Evolutionary conservation across 2,888 invertebrate species (phyloP).

Genomic region (Polyommatus icarus): DNA sequence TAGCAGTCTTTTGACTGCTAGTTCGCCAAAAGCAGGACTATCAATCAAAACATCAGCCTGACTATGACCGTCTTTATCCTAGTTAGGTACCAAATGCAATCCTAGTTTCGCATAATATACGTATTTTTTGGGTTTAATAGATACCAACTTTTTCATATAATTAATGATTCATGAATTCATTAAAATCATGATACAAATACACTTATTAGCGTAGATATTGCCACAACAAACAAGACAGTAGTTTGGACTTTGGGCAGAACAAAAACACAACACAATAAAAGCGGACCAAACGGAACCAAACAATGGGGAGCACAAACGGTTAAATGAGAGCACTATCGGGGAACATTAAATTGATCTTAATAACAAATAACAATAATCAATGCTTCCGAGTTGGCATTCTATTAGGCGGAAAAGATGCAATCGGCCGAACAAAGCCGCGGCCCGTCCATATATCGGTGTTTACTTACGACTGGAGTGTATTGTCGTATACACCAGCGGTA

Average conservation of each 20-base stretch:
- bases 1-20: too few species aligned
- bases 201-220: neutral
- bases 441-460: slow-evolving; percentile 46
- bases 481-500: slow-evolving; percentile 47
- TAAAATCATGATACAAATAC: neutral
- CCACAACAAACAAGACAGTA: neutral
- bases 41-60: too few species aligned
- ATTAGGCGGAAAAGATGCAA: slow-evolving; percentile 50
- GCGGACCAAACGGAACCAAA: neutral
- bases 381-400: slow-evolving; percentile 37
- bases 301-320: slow-evolving; percentile 12
- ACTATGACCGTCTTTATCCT: too few species aligned
- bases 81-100: too few species aligned
- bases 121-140: too few species aligned
- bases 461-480: slow-evolving; percentile 47
- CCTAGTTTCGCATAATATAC: too few species aligned
- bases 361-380: slow-evolving; percentile 34
- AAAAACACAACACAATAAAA: neutral
- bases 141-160: neutral
- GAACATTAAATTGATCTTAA: slow-evolving; percentile 29
- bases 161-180: neutral
- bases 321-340: slow-evolving; percentile 29
- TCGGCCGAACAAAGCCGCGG: slow-evolving; percentile 48
- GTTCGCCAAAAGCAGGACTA: too few species aligned
- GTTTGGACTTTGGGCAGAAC: neutral